These are phyloP conservation scores for Agapostemon virescens DNA, from an alignment of 2,888 invertebrate species.

Conservation along the genomic window DNA sequence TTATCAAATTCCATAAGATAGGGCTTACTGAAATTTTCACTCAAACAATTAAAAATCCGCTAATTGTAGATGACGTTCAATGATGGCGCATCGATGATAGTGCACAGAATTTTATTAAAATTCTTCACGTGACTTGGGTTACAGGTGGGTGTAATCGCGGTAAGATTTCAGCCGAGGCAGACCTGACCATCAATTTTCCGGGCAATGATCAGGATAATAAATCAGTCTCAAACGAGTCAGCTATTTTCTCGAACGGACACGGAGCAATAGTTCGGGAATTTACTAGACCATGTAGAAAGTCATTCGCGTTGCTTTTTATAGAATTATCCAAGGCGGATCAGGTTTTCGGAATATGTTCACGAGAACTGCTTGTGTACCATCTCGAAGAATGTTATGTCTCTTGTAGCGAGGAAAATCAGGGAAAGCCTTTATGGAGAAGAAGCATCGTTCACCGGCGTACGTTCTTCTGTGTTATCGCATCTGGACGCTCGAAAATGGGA, in stretches of 20 bases:
- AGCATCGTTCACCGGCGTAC: slow-evolving; percentile 6
- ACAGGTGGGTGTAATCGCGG: neutral
- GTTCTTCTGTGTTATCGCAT: slow-evolving; percentile 2
- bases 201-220: slow-evolving; percentile 43
- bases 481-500: slow-evolving; percentile 32
- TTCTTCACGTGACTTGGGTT: slow-evolving; percentile 11
- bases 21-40: no score
- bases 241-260: slow-evolving; percentile 25
- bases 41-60: neutral
- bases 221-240: slow-evolving; percentile 39
- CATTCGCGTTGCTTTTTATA: neutral
- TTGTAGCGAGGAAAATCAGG: slow-evolving; percentile 7
- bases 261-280: slow-evolving; percentile 25
- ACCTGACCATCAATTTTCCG: slow-evolving; percentile 40
- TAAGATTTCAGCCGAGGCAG: slow-evolving; percentile 29
- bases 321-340: neutral
- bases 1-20: neutral
- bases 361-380: neutral
- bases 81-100: neutral
- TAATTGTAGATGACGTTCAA: neutral
- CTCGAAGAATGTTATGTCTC: neutral
- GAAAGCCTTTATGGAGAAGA: slow-evolving; percentile 17
- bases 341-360: neutral
- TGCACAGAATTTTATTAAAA: slow-evolving; percentile 15
- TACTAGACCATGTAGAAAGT: slow-evolving; percentile 4